Base-by-base conservation (phyloP, 2,888 invertebrate genomes). In the Herminia tarsipennalis region DNA sequence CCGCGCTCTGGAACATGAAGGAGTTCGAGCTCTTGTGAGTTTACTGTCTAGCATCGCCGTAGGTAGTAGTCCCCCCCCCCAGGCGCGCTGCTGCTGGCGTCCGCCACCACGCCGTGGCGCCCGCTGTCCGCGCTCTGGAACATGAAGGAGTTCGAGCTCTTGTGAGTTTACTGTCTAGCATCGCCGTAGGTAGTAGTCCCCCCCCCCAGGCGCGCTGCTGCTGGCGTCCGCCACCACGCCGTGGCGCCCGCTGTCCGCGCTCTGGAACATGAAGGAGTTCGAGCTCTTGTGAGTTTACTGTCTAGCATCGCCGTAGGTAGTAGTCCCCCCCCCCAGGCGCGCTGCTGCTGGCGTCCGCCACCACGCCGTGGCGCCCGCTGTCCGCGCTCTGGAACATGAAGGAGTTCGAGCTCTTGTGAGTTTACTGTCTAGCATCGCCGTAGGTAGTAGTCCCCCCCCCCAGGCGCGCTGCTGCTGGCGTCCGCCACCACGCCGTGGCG, bases 171-270 rank as follows among this genome's bases (percentile, higher is more conserved):
- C n/a, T n/a, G n/a, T n/a, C n/a, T n/a, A n/a, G n/a, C n/a, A n/a
- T n/a, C n/a, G n/a, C n/a, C n/a, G n/a, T n/a, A n/a, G n/a, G n/a
- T n/a, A n/a, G n/a, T n/a, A n/a, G n/a, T n/a, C n/a, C n/a, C n/a
- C n/a, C n/a, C n/a, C n/a, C n/a, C n/a, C n/a, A n/a, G n/a, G n/a
- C n/a, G n/a, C n/a, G n/a, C n/a, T n/a, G n/a, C 83, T 99, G 6
- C 83, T 99, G 22, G 94, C 98, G 1, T 97, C 98, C 0, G 96
- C 97, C 5, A 96, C 96, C 1, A 94, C 96, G 0, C 98, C 97
- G 94, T 95, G 98, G 74, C 91, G 94, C 29, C 97, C 97, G 0
- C 92, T 96, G 32, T 97, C 97, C 0, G 94, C 95, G 0, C 82
- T 98, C 0, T 98, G 97, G 96, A 93, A 93, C 65, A 93, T 96